phyloP scores from a whole-genome alignment of 2,113 vertebrate genomes.

The Phodopus roborovskii region DNA sequence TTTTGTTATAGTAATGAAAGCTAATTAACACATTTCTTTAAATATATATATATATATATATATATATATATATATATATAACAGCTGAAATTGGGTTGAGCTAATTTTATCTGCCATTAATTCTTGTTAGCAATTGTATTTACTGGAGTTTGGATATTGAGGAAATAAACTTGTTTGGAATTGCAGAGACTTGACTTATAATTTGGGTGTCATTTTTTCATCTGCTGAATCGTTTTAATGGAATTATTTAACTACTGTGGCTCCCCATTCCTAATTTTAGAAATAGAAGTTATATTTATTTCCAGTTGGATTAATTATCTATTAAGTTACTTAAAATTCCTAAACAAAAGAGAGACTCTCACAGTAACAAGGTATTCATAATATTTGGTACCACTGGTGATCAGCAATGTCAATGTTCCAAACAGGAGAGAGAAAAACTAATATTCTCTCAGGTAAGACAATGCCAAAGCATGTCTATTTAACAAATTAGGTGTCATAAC shows the following conservation, averaged over 20 bases:
- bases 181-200: not conserved
- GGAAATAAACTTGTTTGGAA: not conserved
- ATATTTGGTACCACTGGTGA: slow-evolving; percentile 16
- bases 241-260: slow-evolving; percentile 15
- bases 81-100: not conserved
- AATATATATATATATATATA: not conserved
- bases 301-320: not conserved
- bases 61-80: not conserved
- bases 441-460: slow-evolving; percentile 2
- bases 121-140: not conserved
- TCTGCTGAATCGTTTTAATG: not conserved
- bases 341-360: not conserved
- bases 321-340: not conserved
- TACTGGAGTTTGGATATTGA: not conserved
- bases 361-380: not conserved
- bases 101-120: not conserved
- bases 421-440: not conserved
- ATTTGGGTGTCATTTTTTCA: not conserved
- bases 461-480: not conserved
- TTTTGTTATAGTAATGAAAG: not conserved
- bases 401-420: not conserved
- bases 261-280: slow-evolving; percentile 17
- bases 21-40: not conserved
- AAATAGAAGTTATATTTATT: not conserved
- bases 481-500: not conserved